phyloP scores from a whole-genome alignment of 2,797 vertebrate genomes.

The Myotis planiceps region DNA sequence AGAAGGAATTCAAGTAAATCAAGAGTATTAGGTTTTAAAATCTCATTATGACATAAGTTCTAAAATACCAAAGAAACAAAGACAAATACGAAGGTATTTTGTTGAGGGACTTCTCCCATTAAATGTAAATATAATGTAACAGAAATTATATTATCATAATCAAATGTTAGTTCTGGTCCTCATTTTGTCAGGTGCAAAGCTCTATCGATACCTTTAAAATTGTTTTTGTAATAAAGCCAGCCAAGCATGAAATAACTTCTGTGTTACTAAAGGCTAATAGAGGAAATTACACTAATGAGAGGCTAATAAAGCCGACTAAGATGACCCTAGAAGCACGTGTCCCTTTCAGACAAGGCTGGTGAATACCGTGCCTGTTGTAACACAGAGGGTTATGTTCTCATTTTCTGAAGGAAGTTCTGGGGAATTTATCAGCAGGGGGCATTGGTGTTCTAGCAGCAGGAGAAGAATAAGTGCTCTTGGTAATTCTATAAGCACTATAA shows the following conservation, averaged over 20 bases:
- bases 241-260: constrained; percentile 65
- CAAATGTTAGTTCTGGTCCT: constrained; percentile 55
- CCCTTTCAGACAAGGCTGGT: constrained; percentile 4
- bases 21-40: background rate
- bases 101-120: background rate
- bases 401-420: constrained; percentile 25
- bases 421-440: constrained; percentile 80
- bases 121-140: constrained; percentile 46
- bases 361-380: background rate
- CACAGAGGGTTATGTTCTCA: background rate
- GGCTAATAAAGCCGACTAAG: constrained; percentile 29
- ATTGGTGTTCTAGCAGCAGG: constrained; percentile 65
- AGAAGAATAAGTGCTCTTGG: constrained; percentile 56
- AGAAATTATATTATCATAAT: constrained; percentile 48
- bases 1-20: background rate
- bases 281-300: constrained; percentile 50
- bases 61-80: constrained; percentile 32
- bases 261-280: constrained; percentile 59
- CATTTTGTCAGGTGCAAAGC: constrained; percentile 63
- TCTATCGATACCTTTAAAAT: constrained; percentile 51
- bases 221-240: constrained; percentile 61
- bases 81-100: constrained; percentile 41
- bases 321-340: background rate
- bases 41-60: background rate
- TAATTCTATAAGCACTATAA: constrained; percentile 53